These are phyloP conservation scores for Alethe diademata DNA, from an alignment of 2,113 vertebrate genomes.

Conservation along the genomic window DNA sequence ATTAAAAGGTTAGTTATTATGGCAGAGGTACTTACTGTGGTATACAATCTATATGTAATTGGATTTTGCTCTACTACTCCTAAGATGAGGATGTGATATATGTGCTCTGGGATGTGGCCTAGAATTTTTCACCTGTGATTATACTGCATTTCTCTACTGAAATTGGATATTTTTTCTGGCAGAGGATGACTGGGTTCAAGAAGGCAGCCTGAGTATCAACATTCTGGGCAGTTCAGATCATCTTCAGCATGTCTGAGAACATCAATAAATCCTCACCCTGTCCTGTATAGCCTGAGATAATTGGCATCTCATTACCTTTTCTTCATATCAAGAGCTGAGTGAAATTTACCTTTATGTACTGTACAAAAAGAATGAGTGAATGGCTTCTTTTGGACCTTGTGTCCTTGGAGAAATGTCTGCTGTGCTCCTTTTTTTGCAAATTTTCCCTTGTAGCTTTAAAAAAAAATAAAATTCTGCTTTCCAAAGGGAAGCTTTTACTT, in stretches of 20 bases:
- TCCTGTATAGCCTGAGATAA: neutral
- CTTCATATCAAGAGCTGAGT: neutral
- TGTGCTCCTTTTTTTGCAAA: neutral
- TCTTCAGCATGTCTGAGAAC: constrained; percentile 10
- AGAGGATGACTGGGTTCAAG: neutral
- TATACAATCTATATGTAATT: neutral
- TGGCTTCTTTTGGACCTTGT: neutral
- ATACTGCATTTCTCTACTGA: constrained; percentile 19
- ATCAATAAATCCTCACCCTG: neutral
- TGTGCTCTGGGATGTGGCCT: neutral
- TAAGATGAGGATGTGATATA: neutral
- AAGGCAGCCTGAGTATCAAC: neutral
- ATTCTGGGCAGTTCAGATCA: constrained; percentile 9
- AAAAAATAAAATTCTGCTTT: neutral
- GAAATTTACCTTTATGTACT: neutral
- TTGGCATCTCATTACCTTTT: constrained; percentile 50
- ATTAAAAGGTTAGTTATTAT: constrained; percentile 21
- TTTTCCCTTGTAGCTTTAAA: neutral
- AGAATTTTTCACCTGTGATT: constrained; percentile 53
- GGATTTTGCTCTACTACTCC: neutral
- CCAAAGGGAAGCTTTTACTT: neutral
- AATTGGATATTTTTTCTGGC: neutral
- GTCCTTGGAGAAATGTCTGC: neutral
- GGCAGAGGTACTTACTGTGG: neutral
- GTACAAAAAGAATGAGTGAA: neutral